Evolutionary conservation across 2,888 invertebrate genomes (phyloP).

Genomic region (Ernsta delagoae): DNA sequence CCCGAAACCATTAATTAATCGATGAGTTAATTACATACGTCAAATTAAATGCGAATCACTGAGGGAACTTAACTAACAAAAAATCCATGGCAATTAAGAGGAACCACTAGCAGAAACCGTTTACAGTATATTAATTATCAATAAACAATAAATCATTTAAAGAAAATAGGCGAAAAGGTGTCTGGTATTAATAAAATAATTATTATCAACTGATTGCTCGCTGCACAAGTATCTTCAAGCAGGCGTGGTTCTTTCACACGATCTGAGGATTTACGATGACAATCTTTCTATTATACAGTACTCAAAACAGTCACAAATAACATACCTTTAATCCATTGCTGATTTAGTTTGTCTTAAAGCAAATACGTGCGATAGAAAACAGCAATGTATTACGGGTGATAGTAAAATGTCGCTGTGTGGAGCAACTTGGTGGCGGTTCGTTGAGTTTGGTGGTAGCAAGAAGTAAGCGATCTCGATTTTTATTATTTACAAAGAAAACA

Average conservation of each 20-base stretch:
- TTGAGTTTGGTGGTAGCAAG: conserved; percentile 57
- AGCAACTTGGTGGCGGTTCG: conserved; percentile 39
- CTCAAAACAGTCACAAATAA: background rate
- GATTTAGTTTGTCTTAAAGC: background rate
- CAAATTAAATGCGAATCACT: conserved; percentile 27
- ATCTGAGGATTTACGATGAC: conserved; percentile 63
- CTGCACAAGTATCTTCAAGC: conserved; percentile 33
- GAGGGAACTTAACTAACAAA: conserved; percentile 25
- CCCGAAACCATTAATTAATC: background rate
- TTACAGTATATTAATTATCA: conserved; percentile 62
- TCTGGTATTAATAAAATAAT: conserved; percentile 78
- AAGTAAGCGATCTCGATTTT: conserved; percentile 53
- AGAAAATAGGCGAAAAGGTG: conserved; percentile 70
- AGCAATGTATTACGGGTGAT: conserved; percentile 34
- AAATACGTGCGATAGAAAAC: background rate
- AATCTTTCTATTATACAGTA: conserved; percentile 36
- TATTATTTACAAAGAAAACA: conserved; percentile 60
- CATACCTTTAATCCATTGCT: conserved; percentile 37
- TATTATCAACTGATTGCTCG: conserved; percentile 67
- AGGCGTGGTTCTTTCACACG: conserved; percentile 37
- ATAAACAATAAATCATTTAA: conserved; percentile 65
- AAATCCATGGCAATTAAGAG: conserved; percentile 41
- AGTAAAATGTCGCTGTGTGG: background rate
- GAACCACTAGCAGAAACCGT: conserved; percentile 48
- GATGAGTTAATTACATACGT: conserved; percentile 22